These are phyloP conservation scores for Danaus chrysippus DNA, from an alignment of 2,888 invertebrate species.

Conservation along the genomic window DNA sequence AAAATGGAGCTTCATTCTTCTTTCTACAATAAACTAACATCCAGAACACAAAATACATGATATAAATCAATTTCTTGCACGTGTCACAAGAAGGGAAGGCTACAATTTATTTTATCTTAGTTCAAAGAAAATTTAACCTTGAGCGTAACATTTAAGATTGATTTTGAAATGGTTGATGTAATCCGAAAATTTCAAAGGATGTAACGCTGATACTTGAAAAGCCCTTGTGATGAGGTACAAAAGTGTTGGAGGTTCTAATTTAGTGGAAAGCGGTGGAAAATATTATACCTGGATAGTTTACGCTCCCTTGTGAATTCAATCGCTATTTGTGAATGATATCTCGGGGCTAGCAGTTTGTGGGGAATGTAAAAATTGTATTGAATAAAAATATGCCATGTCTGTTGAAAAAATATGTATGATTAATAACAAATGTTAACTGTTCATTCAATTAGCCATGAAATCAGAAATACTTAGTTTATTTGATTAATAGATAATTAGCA, in stretches of 20 bases:
- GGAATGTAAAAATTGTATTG: no score
- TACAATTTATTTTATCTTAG: constrained; percentile 26
- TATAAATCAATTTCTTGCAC: constrained; percentile 59
- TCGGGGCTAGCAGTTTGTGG: no score
- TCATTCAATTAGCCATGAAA: no score
- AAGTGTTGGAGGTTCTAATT: constrained; percentile 53
- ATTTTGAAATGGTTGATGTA: neutral
- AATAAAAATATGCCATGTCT: no score
- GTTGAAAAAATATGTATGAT: no score
- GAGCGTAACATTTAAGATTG: constrained; percentile 12
- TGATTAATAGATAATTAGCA: no score
- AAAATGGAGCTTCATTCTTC: constrained; percentile 2
- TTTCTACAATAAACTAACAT: constrained; percentile 8
- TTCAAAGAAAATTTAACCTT: constrained; percentile 17
- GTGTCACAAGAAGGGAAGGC: constrained; percentile 30
- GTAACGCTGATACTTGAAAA: constrained; percentile 38
- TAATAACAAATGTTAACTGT: no score
- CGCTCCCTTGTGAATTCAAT: constrained; percentile 20
- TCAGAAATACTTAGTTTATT: no score
- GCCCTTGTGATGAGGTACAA: constrained; percentile 55
- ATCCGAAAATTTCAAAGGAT: constrained; percentile 33
- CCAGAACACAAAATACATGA: constrained; percentile 24
- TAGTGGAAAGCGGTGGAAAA: constrained; percentile 57
- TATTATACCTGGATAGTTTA: constrained; percentile 34
- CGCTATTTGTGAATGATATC: constrained; percentile 15